Evolutionary conservation across 2,113 vertebrate genomes (phyloP).

Genomic region (Gnathonemus echidnorhynchus): DNA sequence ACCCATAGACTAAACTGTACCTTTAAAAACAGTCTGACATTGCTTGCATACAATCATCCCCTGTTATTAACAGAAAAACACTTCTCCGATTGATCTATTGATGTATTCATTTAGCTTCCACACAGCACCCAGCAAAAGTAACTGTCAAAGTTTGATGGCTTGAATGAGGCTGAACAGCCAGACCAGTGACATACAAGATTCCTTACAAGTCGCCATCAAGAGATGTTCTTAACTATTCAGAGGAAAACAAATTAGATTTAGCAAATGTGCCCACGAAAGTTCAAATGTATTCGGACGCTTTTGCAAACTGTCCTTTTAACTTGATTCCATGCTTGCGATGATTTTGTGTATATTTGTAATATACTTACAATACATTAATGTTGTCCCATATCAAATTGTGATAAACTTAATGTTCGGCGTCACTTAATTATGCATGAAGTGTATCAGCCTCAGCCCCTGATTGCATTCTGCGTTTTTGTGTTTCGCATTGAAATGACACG

Average conservation of each 20-base stretch:
- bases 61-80: background rate
- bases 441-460: background rate
- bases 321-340: background rate
- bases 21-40: background rate
- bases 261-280: background rate
- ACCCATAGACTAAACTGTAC: background rate
- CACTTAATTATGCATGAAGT: slow-evolving; percentile 2
- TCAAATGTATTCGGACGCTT: background rate
- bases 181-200: background rate
- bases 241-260: background rate
- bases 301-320: background rate
- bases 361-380: background rate
- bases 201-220: background rate
- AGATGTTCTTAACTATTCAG: background rate
- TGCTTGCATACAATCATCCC: background rate
- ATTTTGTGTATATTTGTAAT: background rate
- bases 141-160: background rate
- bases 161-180: background rate
- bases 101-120: background rate
- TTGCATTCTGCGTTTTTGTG: background rate
- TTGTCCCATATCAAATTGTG: background rate
- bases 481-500: background rate
- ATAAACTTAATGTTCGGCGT: background rate
- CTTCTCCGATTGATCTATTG: background rate
- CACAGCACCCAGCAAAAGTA: background rate